Evolutionary conservation across 2,113 vertebrate species (phyloP), one percentile per base, ranked within the genome.

Genomic region (Columba janthina): DNA sequence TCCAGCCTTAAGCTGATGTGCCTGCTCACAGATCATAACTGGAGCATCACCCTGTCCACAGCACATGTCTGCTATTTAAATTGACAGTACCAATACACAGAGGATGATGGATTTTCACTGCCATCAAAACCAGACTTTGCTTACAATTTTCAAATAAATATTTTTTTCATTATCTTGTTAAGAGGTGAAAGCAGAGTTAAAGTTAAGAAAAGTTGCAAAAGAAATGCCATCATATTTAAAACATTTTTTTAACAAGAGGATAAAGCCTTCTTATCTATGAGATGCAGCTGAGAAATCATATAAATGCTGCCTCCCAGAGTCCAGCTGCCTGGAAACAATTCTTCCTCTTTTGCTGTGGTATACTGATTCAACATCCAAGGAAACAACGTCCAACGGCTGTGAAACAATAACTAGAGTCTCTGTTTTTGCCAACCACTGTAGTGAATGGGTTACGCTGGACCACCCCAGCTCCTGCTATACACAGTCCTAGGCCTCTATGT

Each of bases 291-390:
- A 95, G 96, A 96, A 90, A 88, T 90, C 40, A 88, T 88, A 93
- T 50, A 70, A 96, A 76, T 97, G 93, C 96, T 97, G 93, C 96
- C 96, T 96, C 93, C 94, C 94, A 96, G 94, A 97, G 96, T 86
- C 85, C 92, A 90, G 88, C 42, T 90, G 79, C 61, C 70, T 92
- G 66, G 90, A 93, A 85, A 92, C 34, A 77, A 71, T 48, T 66
- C 10, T 72, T 73, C 25, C 48, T 46, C 2, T 67, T 56, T 76
- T 53, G 18, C 75, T 71, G 32, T 40, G 24, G 46, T n/a, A 64
- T 54, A 64, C 53, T 26, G 64, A 81, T 77, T 74, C 69, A 44
- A 29, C 5, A 1, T 57, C 42, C 72, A 72, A 62, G 72, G 53
- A 90, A 80, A 67, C 10, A 50, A 42, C 21, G 31, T 50, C 51